Percentiles rank a stretch among this genome's conserved stretches.
Evolutionary conservation across 2,113 vertebrate species (phyloP).

Genomic region (Pygoscelis adeliae): DNA sequence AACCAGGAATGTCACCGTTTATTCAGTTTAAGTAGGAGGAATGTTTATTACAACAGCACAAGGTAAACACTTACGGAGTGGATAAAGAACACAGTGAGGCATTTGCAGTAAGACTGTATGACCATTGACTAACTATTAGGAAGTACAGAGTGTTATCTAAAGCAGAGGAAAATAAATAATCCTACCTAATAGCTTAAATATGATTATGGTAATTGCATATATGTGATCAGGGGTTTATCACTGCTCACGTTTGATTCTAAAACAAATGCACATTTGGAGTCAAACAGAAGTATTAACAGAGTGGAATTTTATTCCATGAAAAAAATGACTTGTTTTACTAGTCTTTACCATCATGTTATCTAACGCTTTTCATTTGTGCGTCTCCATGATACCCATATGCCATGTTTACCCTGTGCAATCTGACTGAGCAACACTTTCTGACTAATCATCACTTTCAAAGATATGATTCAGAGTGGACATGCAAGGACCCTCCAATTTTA

Average conservation of each 20-base stretch:
- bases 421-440: background rate
- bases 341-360: background rate
- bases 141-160: background rate
- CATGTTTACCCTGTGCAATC: background rate
- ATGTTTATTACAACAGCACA: background rate
- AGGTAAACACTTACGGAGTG: background rate
- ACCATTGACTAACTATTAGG: background rate
- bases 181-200: background rate
- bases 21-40: background rate
- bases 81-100: background rate
- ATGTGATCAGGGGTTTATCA: background rate
- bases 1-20: background rate
- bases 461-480: background rate
- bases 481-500: background rate
- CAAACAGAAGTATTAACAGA: background rate
- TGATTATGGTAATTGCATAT: background rate
- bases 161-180: background rate
- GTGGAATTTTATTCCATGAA: background rate
- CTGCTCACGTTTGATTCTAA: background rate
- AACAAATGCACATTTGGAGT: background rate
- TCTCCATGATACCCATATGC: background rate
- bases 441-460: background rate
- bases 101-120: background rate
- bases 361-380: background rate
- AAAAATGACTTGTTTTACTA: background rate